Conservation (phyloP, 1,140 invertebrate genomes). For the Dendrolimus kikuchii region DNA sequence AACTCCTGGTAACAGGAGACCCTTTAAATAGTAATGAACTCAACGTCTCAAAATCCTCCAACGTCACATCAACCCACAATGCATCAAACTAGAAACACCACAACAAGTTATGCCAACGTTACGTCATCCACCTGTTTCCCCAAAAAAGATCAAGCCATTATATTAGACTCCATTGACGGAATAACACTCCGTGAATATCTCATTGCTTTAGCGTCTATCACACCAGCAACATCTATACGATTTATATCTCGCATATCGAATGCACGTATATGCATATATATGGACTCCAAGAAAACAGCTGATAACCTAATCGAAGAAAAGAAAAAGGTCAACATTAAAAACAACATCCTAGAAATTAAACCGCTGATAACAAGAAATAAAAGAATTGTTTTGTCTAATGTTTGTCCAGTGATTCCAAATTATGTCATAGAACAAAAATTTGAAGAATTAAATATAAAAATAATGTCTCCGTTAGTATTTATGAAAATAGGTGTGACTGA, state of each 20-base stretch:
- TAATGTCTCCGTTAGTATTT: constrained; percentile 16
- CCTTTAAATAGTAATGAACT: too few species aligned
- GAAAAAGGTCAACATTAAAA: constrained; percentile 7
- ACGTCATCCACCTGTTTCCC: constrained; percentile 10
- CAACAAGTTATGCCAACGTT: constrained; percentile 13
- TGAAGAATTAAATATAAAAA: constrained; percentile 15
- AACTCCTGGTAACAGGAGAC: too few species aligned
- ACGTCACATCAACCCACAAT: background rate
- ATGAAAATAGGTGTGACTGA: constrained; percentile 17
- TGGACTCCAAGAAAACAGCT: constrained; percentile 11
- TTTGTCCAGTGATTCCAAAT: constrained; percentile 13
- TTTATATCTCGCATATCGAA: constrained; percentile 23
- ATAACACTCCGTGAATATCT: constrained; percentile 12
- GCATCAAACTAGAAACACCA: background rate
- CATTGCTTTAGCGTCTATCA: constrained; percentile 5
- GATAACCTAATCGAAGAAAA: constrained; percentile 13
- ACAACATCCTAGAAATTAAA: constrained; percentile 13
- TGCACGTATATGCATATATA: constrained; percentile 12
- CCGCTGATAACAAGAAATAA: constrained; percentile 22
- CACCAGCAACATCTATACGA: constrained; percentile 10
- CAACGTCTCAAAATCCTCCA: background rate
- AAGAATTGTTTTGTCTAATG: constrained; percentile 21
- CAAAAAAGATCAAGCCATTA: constrained; percentile 14
- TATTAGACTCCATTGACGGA: constrained; percentile 15
- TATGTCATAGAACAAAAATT: constrained; percentile 19